These are phyloP conservation scores for Drosophila hawaiiensis DNA, from an alignment of 2,888 invertebrate species.

Conservation along the genomic window DNA sequence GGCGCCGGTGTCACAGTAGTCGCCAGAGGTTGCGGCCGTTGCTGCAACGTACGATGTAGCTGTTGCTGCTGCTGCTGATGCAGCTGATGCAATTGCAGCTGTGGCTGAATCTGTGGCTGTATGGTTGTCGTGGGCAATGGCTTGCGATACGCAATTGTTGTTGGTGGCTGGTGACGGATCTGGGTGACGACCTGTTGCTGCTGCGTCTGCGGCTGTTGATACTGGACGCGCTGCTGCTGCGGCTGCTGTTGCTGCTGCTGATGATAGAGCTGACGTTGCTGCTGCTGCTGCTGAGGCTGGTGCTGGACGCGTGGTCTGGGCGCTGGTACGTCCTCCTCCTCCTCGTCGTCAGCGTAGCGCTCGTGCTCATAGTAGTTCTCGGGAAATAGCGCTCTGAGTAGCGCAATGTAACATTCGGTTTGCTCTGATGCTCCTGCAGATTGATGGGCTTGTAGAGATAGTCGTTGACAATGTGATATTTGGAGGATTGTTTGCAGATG, in stretches of 20 bases:
- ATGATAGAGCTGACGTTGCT: conserved; percentile 66
- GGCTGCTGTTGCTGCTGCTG: conserved; percentile 59
- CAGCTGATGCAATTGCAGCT: conserved; percentile 72
- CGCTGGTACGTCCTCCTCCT: conserved; percentile 78
- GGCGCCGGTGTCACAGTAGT: conserved; percentile 84
- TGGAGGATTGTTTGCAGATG: conserved; percentile 94
- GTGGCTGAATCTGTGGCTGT: conserved; percentile 80
- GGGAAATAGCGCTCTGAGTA: conserved; percentile 94
- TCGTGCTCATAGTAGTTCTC: conserved; percentile 90
- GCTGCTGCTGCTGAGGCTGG: conserved; percentile 79
- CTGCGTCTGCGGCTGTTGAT: conserved; percentile 65
- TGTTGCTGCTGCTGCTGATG: conserved; percentile 74
- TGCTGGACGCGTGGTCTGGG: conserved; percentile 81
- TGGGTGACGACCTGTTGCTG: conserved; percentile 72
- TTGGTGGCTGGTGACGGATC: conserved; percentile 77
- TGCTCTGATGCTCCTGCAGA: conserved; percentile 91
- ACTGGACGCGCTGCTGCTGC: conserved; percentile 62
- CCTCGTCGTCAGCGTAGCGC: conserved; percentile 83
- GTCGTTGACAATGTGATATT: conserved; percentile 96
- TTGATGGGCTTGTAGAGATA: conserved; percentile 95
- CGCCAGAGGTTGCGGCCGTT: conserved; percentile 76
- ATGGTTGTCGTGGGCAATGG: conserved; percentile 77
- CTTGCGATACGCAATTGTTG: conserved; percentile 79
- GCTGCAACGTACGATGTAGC: conserved; percentile 66
- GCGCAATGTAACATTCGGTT: conserved; percentile 91